A percentile compares a stretch with the other conserved stretches of the same genome.
These are phyloP conservation scores for Momotus momota DNA, from an alignment of 2,797 vertebrate species.

Conservation along the genomic window DNA sequence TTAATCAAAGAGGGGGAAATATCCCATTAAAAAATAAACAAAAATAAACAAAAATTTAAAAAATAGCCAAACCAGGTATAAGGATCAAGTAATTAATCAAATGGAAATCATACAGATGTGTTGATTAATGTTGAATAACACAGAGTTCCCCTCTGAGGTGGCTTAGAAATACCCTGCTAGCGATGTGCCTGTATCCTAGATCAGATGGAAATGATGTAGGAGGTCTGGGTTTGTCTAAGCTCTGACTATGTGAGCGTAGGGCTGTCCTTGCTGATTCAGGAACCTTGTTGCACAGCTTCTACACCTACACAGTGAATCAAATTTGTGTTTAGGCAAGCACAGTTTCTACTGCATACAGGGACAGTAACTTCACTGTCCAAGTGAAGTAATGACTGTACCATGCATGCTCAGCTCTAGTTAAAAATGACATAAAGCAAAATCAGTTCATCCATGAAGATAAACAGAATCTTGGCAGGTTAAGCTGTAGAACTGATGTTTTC, in stretches of 20 bases:
- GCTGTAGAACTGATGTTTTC: neutral
- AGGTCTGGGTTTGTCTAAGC: neutral
- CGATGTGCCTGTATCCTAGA: neutral
- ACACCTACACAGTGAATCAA: neutral
- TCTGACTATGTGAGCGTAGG: neutral
- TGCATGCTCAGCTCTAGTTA: rapidly evolving
- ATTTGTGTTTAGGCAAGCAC: neutral
- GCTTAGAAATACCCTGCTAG: neutral
- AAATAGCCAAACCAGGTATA: rapidly evolving
- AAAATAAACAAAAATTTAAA: neutral
- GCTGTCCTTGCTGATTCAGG: neutral
- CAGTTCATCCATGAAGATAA: neutral
- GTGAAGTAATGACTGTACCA: neutral
- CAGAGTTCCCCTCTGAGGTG: neutral
- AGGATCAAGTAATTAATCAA: neutral
- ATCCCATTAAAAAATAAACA: neutral
- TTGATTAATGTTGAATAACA: neutral
- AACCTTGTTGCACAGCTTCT: neutral
- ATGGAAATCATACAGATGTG: neutral
- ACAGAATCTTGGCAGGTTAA: neutral
- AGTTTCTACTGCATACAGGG: neutral
- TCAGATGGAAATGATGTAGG: neutral
- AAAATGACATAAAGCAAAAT: neutral
- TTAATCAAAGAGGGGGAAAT: neutral
- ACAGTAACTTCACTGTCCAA: neutral